Percentiles rank a stretch among this genome's conserved stretches.
These are phyloP conservation scores for Etia nguti DNA, from an alignment of 2,113 vertebrate species.

Conservation along the genomic window DNA sequence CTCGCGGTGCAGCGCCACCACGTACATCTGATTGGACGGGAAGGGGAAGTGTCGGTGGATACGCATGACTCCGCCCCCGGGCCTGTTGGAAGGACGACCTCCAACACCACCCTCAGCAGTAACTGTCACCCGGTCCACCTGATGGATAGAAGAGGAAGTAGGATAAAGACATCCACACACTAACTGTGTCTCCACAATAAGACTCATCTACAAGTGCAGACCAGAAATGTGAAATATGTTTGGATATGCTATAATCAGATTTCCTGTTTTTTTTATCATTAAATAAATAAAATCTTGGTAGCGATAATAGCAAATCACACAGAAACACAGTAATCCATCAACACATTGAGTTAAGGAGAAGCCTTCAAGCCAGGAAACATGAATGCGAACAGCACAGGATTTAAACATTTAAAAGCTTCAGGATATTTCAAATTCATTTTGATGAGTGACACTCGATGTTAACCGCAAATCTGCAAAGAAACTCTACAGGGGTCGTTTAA, in stretches of 20 bases:
- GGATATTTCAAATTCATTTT: background rate
- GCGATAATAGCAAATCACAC: background rate
- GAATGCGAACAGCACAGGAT: background rate
- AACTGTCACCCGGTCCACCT: slow-evolving; percentile 82
- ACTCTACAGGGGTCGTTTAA: background rate
- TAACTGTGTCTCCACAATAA: background rate
- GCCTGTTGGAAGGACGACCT: slow-evolving; percentile 60
- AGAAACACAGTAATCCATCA: background rate
- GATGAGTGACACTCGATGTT: background rate
- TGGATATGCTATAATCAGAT: background rate
- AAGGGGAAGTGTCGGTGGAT: slow-evolving; percentile 84
- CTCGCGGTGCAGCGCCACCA: slow-evolving; percentile 87
- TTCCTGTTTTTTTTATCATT: background rate
- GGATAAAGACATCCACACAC: background rate
- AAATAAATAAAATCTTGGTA: background rate
- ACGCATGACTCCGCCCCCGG: slow-evolving; percentile 80
- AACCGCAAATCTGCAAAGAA: background rate
- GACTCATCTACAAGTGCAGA: background rate
- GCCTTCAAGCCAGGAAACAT: background rate
- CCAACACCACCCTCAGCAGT: slow-evolving; percentile 70
- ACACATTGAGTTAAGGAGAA: background rate
- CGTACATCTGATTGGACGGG: slow-evolving; percentile 84
- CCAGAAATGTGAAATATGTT: background rate
- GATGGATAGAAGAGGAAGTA: background rate
- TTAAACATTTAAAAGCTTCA: background rate